These are phyloP conservation scores for Epinephelus coioides DNA, from an alignment of 2,797 vertebrate genomes.

Conservation along the genomic window DNA sequence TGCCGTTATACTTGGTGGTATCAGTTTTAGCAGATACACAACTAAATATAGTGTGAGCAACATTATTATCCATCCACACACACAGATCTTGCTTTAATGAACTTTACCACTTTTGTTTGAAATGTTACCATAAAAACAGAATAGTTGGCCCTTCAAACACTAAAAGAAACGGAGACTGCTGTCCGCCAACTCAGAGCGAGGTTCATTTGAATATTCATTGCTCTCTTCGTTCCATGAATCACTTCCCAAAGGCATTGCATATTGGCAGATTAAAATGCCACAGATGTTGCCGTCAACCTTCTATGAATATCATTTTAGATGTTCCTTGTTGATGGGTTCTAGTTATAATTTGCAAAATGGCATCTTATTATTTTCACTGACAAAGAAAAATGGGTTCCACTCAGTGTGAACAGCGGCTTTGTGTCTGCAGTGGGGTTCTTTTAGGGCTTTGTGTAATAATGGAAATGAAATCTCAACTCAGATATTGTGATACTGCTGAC, in stretches of 20 bases:
- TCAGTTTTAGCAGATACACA: not conserved
- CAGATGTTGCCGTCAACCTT: slow-evolving; percentile 53
- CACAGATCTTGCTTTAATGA: not conserved
- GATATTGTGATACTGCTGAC: not conserved
- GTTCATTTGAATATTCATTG: slow-evolving; percentile 52
- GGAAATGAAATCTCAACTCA: slow-evolving; percentile 3
- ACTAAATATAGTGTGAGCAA: not conserved
- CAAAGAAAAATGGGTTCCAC: slow-evolving; percentile 16
- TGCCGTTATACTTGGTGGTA: not conserved
- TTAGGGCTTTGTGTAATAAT: slow-evolving; percentile 10
- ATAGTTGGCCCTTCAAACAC: slow-evolving; percentile 1
- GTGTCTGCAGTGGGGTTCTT: not conserved
- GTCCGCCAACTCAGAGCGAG: slow-evolving; percentile 21
- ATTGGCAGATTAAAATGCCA: slow-evolving; percentile 50
- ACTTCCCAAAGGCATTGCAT: slow-evolving; percentile 45
- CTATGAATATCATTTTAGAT: slow-evolving; percentile 46
- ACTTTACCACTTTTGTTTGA: slow-evolving; percentile 10
- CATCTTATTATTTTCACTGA: slow-evolving; percentile 31
- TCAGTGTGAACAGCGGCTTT: slow-evolving; percentile 16
- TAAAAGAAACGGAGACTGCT: not conserved
- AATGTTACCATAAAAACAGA: slow-evolving; percentile 22
- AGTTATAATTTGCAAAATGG: slow-evolving; percentile 41
- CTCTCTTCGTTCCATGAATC: slow-evolving; percentile 23
- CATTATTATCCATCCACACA: not conserved
- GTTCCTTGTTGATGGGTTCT: slow-evolving; percentile 33